Evolutionary conservation across 1,140 invertebrate genomes (phyloP).

Genomic region (Drosophila punjabiensis): DNA sequence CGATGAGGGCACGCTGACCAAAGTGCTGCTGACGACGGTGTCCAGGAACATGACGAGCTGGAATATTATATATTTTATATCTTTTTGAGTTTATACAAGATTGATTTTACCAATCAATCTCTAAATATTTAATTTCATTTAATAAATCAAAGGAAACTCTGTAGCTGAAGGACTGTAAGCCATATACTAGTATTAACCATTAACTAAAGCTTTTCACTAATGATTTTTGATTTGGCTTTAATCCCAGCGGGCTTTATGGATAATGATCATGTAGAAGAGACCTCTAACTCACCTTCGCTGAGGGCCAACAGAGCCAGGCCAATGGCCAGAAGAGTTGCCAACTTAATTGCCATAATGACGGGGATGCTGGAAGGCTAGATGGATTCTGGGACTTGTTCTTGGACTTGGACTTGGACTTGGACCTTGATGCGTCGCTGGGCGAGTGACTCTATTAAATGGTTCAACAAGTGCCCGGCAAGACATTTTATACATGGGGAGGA

Average conservation of each 20-base stretch:
- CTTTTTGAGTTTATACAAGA: too few relatives aligned
- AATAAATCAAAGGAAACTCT: neutral
- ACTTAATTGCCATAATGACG: slow-evolving; percentile 66
- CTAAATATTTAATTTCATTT: neutral
- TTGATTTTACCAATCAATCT: neutral
- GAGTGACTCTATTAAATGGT: slow-evolving; percentile 76
- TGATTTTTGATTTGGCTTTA: neutral
- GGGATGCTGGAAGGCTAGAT: neutral
- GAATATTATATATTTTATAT: too few relatives aligned
- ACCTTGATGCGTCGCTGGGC: slow-evolving; percentile 55
- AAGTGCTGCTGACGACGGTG: slow-evolving; percentile 45
- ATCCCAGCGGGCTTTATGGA: neutral
- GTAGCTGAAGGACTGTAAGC: neutral
- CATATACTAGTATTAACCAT: neutral
- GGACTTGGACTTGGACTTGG: slow-evolving; percentile 4
- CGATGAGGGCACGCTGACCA: slow-evolving; percentile 54
- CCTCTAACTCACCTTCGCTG: slow-evolving; percentile 60
- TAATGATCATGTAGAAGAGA: neutral
- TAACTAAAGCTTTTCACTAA: neutral
- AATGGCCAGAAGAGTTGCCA: slow-evolving; percentile 63
- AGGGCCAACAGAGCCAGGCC: slow-evolving; percentile 56
- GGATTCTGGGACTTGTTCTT: neutral
- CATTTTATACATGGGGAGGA: slow-evolving; percentile 73
- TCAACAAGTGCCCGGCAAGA: slow-evolving; percentile 64
- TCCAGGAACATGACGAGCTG: slow-evolving; percentile 66